Evolutionary conservation across 2,888 invertebrate species (phyloP), one percentile per base, ranked within the genome.

Genomic region (Drosophila pseudotalamancana): DNA sequence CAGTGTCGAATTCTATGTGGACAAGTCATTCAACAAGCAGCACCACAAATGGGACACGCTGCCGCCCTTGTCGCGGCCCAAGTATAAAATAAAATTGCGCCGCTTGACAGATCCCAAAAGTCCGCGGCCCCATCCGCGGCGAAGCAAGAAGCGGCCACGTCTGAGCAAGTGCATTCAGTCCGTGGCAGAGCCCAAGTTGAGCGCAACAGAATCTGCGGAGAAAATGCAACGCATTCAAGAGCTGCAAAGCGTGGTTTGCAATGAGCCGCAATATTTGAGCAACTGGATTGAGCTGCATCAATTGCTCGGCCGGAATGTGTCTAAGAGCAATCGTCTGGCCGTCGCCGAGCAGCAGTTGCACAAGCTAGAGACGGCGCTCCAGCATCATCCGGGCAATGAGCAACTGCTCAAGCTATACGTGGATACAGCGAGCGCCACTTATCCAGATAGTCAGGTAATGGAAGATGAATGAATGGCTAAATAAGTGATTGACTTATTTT

Each of bases 61-160:
- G 11, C 93, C 94, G 65, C 93, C 93, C 53, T 94, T 95, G 1
- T 93, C 93, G 0, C 92, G 94, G 50, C 94, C 95, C 0, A 92
- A 92, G 90, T 96, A 92, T 89, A 61, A 27, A 11, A 29, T 39
- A 5, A 31, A 35, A 0, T 5, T 49, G 9, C 25, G 18, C 4
- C 50, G 43, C 25, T 21, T 68, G 14, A 0, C 5, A 1, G 55
- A 54, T 69, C 67, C 11, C 4, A 18, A 4, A 1, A 6, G 2
- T 3, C 5, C 2, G 12, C 9, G 1, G 1, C 0, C 21, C 11
- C 2, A 21, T 12, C 3, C 0, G 16, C 9, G 1, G 4, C 29
- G 31, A 21, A 6, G 0, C 0, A 6, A 4, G 1, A 65, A 54
- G 21, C 51, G 40, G 85, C 29, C 14, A 3, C 11, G 14, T 4